These are phyloP conservation scores for Camponotus floridanus DNA, from an alignment of 1,140 invertebrate species.

Conservation along the genomic window DNA sequence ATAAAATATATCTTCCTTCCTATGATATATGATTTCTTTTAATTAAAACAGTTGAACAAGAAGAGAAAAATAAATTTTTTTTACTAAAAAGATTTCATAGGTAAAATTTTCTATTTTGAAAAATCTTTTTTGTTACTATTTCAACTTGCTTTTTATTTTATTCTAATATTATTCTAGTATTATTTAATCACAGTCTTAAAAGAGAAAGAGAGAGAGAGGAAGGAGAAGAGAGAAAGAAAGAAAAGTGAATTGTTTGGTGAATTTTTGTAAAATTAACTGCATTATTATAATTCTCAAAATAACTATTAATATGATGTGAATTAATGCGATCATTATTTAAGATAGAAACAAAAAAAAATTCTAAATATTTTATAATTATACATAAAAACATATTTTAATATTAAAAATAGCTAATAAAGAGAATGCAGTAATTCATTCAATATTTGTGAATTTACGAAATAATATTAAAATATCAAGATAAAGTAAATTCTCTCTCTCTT, in stretches of 20 bases:
- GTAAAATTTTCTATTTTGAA: background rate
- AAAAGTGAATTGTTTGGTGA: no score
- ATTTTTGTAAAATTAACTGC: no score
- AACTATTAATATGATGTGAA: no score
- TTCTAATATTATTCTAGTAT: background rate
- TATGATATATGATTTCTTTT: background rate
- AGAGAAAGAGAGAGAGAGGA: background rate
- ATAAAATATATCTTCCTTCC: constrained; percentile 36
- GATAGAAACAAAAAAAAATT: no score
- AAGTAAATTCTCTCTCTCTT: background rate
- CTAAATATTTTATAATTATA: no score
- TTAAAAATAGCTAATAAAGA: background rate
- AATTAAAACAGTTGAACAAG: background rate
- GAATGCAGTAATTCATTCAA: background rate
- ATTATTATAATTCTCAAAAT: no score
- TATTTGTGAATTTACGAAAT: background rate
- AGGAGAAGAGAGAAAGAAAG: no score
- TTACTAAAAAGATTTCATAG: background rate
- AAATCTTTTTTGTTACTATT: background rate
- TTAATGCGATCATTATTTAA: no score
- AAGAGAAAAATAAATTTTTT: background rate
- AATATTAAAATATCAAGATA: background rate
- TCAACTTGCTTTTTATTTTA: background rate
- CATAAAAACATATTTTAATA: no score
- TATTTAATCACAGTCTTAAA: background rate